Evolutionary conservation across 2,797 vertebrate genomes (phyloP).

Genomic region (Philypnodon macrostomus): DNA sequence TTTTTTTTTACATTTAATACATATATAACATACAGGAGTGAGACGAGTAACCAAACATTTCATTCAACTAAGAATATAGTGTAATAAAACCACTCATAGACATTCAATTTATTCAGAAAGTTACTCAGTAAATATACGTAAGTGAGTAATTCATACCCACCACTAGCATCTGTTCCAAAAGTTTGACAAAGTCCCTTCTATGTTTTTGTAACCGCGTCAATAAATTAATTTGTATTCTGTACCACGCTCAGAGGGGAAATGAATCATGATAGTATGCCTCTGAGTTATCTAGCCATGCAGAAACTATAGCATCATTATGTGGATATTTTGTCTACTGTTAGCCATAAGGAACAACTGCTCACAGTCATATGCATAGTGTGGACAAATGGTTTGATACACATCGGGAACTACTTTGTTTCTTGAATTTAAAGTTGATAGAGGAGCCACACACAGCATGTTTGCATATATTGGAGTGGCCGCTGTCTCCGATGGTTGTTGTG

Average conservation of each 20-base stretch:
- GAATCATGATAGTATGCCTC: slow-evolving; percentile 57
- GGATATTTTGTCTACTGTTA: slow-evolving; percentile 67
- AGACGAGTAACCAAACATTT: too few relatives aligned
- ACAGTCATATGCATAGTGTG: slow-evolving; percentile 56
- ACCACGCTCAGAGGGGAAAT: slow-evolving; percentile 50
- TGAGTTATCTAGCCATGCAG: slow-evolving; percentile 59
- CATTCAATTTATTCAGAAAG: too few relatives aligned
- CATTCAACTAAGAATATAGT: too few relatives aligned
- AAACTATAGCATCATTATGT: slow-evolving; percentile 67
- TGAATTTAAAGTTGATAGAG: slow-evolving; percentile 53
- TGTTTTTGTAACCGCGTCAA: too few relatives aligned
- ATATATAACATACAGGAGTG: too few relatives aligned
- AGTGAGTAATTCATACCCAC: too few relatives aligned
- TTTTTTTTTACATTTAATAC: too few relatives aligned
- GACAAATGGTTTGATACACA: slow-evolving; percentile 53
- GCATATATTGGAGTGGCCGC: slow-evolving; percentile 54
- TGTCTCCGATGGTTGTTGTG: slow-evolving; percentile 73
- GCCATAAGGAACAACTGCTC: slow-evolving; percentile 63
- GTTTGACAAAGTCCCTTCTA: slow-evolving; percentile 52
- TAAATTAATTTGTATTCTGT: slow-evolving; percentile 63
- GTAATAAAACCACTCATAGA: too few relatives aligned
- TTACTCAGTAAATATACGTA: too few relatives aligned
- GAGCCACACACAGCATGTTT: slow-evolving; percentile 9
- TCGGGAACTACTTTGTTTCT: slow-evolving; percentile 42
- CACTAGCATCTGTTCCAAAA: slow-evolving; percentile 50